Evolutionary conservation across 2,797 vertebrate genomes (phyloP).

Genomic region (Propithecus deckenii): DNA sequence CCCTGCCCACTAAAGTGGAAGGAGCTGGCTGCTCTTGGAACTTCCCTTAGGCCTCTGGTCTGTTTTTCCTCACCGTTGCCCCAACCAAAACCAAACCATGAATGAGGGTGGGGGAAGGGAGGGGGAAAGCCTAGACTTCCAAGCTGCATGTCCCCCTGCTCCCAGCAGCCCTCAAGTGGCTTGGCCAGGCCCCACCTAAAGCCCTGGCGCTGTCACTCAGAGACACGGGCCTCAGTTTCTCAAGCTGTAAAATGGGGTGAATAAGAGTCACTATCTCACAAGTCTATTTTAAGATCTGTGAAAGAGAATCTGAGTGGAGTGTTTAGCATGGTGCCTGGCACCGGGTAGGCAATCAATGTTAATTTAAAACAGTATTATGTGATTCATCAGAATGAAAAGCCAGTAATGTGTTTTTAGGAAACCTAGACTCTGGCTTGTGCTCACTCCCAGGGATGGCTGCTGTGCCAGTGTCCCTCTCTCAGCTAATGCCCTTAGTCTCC

Average conservation of each 20-base stretch:
- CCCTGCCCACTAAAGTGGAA: neutral
- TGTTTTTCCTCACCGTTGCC: neutral
- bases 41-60: neutral
- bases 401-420: neutral
- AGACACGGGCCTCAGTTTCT: neutral
- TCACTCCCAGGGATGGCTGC: neutral
- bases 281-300: neutral
- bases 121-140: neutral
- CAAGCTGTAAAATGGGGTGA: neutral
- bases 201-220: neutral
- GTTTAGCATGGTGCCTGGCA: neutral
- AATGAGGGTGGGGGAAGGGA: rapidly evolving
- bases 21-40: neutral
- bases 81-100: neutral
- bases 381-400: neutral
- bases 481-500: neutral
- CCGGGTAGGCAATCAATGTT: neutral
- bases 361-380: neutral
- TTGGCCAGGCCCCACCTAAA: neutral
- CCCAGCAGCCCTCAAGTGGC: neutral
- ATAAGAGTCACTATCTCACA: neutral
- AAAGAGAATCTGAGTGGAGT: neutral
- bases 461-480: neutral
- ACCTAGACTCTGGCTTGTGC: neutral
- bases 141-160: neutral